These are phyloP conservation scores for Heteronetta atricapilla DNA, from an alignment of 2,113 vertebrate genomes.

Conservation along the genomic window DNA sequence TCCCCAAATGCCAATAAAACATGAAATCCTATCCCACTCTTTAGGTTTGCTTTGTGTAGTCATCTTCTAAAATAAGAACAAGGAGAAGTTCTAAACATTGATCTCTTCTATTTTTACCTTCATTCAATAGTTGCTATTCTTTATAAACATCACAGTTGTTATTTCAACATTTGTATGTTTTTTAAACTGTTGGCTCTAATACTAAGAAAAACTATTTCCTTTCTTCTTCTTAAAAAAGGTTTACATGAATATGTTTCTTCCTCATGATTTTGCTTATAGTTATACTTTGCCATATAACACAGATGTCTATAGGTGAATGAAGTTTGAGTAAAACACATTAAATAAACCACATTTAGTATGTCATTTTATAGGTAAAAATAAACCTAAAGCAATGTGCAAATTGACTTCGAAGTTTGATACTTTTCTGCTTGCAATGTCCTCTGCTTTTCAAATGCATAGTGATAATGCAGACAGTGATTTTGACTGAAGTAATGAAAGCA, in stretches of 20 bases:
- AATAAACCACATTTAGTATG: constrained; percentile 6
- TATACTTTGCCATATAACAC: constrained; percentile 14
- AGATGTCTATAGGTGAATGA: constrained; percentile 29
- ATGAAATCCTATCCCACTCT: constrained; percentile 77
- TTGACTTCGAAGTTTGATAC: not conserved
- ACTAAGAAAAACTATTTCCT: constrained; percentile 55
- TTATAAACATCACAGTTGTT: constrained; percentile 61
- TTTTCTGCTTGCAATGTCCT: not conserved
- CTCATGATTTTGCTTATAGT: constrained; percentile 5
- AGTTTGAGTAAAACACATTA: constrained; percentile 4
- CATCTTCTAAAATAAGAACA: constrained; percentile 82
- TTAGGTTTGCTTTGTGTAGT: constrained; percentile 77
- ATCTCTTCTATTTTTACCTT: constrained; percentile 76
- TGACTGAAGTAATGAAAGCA: constrained; percentile 26
- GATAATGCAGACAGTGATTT: not conserved
- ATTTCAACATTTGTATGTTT: constrained; percentile 19
- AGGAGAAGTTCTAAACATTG: constrained; percentile 47
- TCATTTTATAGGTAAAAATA: constrained; percentile 31
- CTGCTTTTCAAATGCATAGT: constrained; percentile 3
- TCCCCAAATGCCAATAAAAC: constrained; percentile 83
- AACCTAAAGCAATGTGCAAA: constrained; percentile 10
- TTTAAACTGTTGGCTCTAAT: constrained; percentile 23
- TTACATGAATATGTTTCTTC: constrained; percentile 11
- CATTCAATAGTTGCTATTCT: constrained; percentile 67
- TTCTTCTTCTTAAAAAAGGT: not conserved